Base-by-base conservation (phyloP, 2,888 invertebrate genomes). In the Napeogenes inachia region DNA sequence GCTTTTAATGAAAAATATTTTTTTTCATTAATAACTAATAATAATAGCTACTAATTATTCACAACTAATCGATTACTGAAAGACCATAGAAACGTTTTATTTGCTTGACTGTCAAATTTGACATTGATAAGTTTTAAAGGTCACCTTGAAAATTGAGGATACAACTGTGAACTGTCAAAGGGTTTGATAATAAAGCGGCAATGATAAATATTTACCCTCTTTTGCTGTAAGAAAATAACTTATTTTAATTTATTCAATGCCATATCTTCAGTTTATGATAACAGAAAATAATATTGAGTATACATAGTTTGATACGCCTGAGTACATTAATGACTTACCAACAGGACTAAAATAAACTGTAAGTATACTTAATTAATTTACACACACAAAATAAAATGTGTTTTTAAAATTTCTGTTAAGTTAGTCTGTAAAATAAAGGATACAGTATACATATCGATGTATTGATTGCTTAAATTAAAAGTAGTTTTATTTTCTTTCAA, bases 61-160 rank as follows among this genome's bases (percentile, higher is more conserved):
- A 42, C 10, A 12, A 42, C 10, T 12, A 10, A 3, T 8, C 42
- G 12, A 42, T 42, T 42, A 10, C 10, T 42, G 38, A 38, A 38
- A 38, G 5, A 3, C 8, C 38, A 38, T 6, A 4, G 8, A 8
- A 42, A 12, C 12, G 42, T 42, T 42, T 42, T 42, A 10, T 42
- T 42, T 10, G 42, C 42, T 10, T 12, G 12, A 42, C 42, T 63
- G 56, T 59, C 59, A 63, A 63, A 59, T 59, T 42, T 59, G 59
- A 56, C 59, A 59, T 35, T 45, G 45, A 54, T 38, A 54, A 57
- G 33, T 58, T 55, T 59, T 62, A 62, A 42, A 61, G 59, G 63
- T 56, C 56, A 57, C 47, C 53, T 63, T 61, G 54, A 60, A 35
- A 12, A 46, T 10, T 42, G 10, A 42, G 42, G 42, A 42, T 38